Conservation (phyloP, 2,797 vertebrate species). For the Bradypodion pumilum region DNA sequence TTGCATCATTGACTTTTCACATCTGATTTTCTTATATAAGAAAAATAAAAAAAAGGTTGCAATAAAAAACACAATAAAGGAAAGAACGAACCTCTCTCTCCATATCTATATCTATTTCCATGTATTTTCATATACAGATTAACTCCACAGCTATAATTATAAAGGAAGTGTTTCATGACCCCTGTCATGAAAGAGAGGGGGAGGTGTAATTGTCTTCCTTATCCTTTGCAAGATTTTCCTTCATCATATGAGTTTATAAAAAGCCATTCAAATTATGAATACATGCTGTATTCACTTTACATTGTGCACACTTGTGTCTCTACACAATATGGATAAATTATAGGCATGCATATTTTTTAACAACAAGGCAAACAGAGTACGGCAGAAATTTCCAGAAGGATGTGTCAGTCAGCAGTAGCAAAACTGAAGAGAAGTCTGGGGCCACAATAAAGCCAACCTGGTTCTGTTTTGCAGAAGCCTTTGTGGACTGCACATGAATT, state of each 20-base stretch:
- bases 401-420: no score
- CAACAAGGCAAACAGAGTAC: background rate
- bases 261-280: background rate
- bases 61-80: background rate
- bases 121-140: background rate
- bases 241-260: slow-evolving; percentile 25
- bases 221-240: slow-evolving; percentile 28
- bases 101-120: no score
- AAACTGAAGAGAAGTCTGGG: no score
- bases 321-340: background rate
- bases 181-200: slow-evolving; percentile 1
- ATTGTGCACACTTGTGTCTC: background rate
- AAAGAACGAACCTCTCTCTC: no score
- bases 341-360: background rate
- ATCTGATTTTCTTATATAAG: slow-evolving; percentile 42
- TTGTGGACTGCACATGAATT: no score
- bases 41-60: slow-evolving; percentile 23
- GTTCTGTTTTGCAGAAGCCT: no score
- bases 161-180: background rate
- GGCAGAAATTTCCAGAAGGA: no score
- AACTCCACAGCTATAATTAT: background rate
- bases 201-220: slow-evolving; percentile 3
- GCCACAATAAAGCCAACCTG: no score
- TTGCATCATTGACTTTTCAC: slow-evolving; percentile 59
- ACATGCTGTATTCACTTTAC: background rate